Conservation (phyloP, 2,888 invertebrate genomes). For the Strigamia crassipes region DNA sequence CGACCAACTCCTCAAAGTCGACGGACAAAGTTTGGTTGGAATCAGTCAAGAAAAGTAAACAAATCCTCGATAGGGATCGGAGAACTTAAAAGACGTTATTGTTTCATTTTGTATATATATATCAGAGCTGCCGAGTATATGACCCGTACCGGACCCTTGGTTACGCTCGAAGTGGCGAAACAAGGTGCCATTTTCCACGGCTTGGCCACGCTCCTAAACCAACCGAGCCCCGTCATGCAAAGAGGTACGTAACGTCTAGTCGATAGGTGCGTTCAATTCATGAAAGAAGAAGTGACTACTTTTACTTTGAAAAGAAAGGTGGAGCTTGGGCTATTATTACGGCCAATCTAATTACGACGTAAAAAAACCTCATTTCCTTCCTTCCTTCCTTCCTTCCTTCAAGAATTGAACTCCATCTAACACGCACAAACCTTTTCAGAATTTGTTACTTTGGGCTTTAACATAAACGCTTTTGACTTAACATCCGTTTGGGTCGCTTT, state of each 20-base stretch:
- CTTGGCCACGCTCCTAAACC: slow-evolving; percentile 86
- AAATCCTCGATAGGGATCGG: neutral
- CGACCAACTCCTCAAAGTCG: slow-evolving; percentile 94
- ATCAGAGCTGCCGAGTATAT: slow-evolving; percentile 91
- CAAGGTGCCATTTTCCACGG: slow-evolving; percentile 98
- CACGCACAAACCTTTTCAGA: neutral
- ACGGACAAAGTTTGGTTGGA: slow-evolving; percentile 90
- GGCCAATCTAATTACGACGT: too few relatives aligned
- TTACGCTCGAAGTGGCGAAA: slow-evolving; percentile 94
- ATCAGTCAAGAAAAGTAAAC: slow-evolving; percentile 71
- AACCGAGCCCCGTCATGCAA: slow-evolving; percentile 82
- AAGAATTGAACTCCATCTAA: too few relatives aligned
- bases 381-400: too few relatives aligned
- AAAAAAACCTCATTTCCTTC: too few relatives aligned
- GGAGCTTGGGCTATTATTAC: too few relatives aligned
- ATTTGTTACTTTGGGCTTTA: neutral
- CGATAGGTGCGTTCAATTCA: too few relatives aligned
- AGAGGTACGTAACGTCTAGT: slow-evolving; percentile 65
- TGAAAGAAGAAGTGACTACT: too few relatives aligned
- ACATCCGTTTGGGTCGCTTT: neutral
- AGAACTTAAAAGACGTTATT: neutral
- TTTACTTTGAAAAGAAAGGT: too few relatives aligned
- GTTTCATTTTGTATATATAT: slow-evolving; percentile 44
- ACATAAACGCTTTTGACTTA: too few relatives aligned
- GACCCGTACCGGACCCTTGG: slow-evolving; percentile 89